Conservation (phyloP, 2,113 vertebrate species). For the Nettapus auritus region DNA sequence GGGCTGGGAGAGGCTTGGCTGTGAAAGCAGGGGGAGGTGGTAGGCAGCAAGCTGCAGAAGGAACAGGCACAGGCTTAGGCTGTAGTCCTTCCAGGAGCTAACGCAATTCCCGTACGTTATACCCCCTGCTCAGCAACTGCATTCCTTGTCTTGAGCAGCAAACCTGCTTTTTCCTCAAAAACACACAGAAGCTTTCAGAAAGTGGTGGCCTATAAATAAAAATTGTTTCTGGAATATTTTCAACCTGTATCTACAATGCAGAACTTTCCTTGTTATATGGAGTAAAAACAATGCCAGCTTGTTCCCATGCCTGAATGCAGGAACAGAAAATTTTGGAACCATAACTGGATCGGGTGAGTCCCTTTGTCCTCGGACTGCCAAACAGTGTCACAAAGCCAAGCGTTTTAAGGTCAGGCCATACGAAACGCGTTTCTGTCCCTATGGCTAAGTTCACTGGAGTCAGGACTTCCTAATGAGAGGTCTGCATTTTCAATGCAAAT, state of each 20-base stretch:
- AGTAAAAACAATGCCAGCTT: accelerated
- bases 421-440: background rate
- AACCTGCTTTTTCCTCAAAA: background rate
- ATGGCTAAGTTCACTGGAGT: background rate
- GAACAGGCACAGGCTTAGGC: background rate
- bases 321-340: background rate
- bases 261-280: background rate
- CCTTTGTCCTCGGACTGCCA: accelerated
- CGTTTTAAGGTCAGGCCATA: background rate
- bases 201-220: background rate
- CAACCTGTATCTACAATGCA: background rate
- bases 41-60: background rate
- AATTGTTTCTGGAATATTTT: background rate
- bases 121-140: accelerated
- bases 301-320: accelerated
- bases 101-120: accelerated
- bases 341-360: background rate
- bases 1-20: background rate
- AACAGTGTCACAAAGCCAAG: background rate
- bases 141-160: background rate
- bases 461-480: background rate
- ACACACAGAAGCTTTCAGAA: background rate
- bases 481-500: background rate
- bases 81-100: background rate
- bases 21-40: background rate